Evolutionary conservation across 1,140 invertebrate genomes (phyloP).

Genomic region (Zaprionus vittiger): DNA sequence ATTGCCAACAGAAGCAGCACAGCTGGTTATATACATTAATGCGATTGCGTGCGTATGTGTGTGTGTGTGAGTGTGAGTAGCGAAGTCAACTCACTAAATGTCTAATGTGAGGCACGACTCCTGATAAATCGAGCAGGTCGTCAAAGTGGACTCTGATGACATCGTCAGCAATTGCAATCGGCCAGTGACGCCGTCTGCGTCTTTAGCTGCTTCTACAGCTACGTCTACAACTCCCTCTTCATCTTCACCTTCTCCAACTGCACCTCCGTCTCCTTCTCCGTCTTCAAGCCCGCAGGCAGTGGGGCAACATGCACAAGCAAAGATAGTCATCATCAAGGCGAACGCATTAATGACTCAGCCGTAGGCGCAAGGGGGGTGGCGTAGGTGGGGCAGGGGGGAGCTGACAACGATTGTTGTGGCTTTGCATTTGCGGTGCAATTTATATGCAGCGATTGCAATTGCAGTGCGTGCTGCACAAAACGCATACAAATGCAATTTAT

Average conservation of each 20-base stretch:
- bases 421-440: conserved; percentile 80
- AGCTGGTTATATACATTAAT: conserved; percentile 5
- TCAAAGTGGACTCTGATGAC: conserved; percentile 61
- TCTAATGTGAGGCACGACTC: conserved; percentile 59
- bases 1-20: conserved; percentile 36
- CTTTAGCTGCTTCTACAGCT: conserved; percentile 6
- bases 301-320: conserved; percentile 71
- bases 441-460: conserved; percentile 80
- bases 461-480: conserved; percentile 78
- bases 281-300: conserved; percentile 28
- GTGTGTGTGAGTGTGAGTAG: background rate
- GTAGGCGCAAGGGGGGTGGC: background rate
- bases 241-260: background rate
- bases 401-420: conserved; percentile 70
- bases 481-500: conserved; percentile 82
- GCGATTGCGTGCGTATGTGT: background rate
- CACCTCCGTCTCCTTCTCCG: background rate
- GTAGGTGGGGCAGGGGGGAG: background rate
- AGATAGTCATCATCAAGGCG: conserved; percentile 78
- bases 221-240: background rate
- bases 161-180: conserved; percentile 62
- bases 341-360: conserved; percentile 75
- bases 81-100: conserved; percentile 8
- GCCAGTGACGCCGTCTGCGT: conserved; percentile 32
- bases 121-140: conserved; percentile 74